phyloP scores from a whole-genome alignment of 2,113 vertebrate genomes.

The Equus quagga region DNA sequence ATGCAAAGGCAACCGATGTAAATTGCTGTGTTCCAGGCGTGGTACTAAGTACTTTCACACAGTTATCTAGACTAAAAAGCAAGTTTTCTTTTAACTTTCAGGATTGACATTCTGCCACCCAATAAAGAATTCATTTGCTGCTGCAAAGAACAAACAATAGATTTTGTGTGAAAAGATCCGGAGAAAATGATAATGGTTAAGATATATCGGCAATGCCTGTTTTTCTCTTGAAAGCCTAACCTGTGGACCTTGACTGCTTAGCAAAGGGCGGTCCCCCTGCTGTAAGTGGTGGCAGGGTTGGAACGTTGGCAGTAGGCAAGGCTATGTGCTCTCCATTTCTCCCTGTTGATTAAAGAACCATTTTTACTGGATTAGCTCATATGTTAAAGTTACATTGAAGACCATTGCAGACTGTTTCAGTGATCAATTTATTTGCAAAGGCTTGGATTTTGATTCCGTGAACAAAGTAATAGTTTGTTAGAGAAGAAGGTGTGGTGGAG shows the following conservation, averaged over 20 bases:
- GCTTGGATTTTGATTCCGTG: not conserved
- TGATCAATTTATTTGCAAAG: not conserved
- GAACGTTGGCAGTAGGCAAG: not conserved
- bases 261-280: not conserved
- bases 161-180: not conserved
- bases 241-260: not conserved
- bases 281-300: not conserved
- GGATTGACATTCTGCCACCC: not conserved
- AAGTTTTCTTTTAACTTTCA: slow-evolving; percentile 34
- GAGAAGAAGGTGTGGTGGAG: not conserved
- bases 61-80: slow-evolving; percentile 4
- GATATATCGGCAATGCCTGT: not conserved
- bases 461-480: not conserved
- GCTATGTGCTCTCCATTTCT: not conserved
- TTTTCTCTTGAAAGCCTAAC: slow-evolving; percentile 1
- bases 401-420: not conserved
- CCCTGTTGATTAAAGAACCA: not conserved
- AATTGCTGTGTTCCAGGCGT: not conserved
- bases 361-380: not conserved
- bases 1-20: not conserved
- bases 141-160: not conserved
- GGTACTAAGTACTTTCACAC: not conserved
- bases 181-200: slow-evolving; percentile 35
- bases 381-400: not conserved
- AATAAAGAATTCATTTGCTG: slow-evolving; percentile 16